Evolutionary conservation across 2,113 vertebrate genomes (phyloP), one percentile per base, ranked within the genome.

Genomic region (Austrofundulus limnaeus): DNA sequence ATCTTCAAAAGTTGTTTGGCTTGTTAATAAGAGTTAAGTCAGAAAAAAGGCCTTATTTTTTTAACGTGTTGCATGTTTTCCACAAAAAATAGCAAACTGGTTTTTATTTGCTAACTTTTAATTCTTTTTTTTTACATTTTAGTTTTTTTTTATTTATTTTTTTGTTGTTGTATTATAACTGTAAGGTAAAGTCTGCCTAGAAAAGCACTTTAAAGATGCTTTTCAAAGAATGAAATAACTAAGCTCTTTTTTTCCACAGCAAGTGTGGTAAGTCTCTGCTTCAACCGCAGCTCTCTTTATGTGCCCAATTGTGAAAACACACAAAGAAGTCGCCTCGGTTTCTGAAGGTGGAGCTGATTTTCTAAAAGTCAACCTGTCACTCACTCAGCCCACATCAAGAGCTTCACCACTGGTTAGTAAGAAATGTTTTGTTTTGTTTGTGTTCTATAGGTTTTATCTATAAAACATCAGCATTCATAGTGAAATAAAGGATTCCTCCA

Each of bases 191-290:
- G n/a, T n/a, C n/a, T n/a, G n/a, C n/a, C n/a, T n/a, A n/a, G n/a
- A 4, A 51, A 31, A 31, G 31, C 25, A 51, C 21, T 19, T 49
- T 49, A 49, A 49, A 49, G 47, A 21, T 51, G 49, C 49, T 51
- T n/a, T 51, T 51, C 25, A 37, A 37, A 53, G 17, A 5, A 15
- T 16, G 21, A 24, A 25, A 10, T 12, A 34, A 34, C 31, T 34
- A 34, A 34, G 31, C 31, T 34, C 31, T 34, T 34, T 34, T 34
- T 34, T 34, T 34, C 10, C 31, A 34, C 31, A 57, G 38, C 54
- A 57, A 34, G 21, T 58, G 69, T 58, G 20, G 14, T 51, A 45
- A 23, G 49, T 23, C 31, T 11, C 24, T 63, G 46, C 42, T 66
- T 21, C 42, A 34, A 49, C 47, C 47, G 11, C 20, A 25, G 1